Base-by-base conservation (phyloP, 2,797 vertebrate species). In the Coilia nasus region DNA sequence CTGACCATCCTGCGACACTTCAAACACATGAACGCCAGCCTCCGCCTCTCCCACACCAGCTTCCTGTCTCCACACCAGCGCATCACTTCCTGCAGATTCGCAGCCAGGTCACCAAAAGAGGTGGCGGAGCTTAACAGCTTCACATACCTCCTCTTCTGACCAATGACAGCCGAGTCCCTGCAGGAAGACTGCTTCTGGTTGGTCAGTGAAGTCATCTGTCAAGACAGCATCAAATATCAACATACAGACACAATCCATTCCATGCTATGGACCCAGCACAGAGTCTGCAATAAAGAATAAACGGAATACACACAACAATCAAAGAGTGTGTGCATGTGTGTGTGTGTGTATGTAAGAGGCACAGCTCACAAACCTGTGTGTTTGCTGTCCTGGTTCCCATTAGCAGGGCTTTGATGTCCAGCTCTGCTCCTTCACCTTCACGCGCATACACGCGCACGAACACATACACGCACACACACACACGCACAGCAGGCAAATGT, bases 1-100 rank as follows among this genome's bases (percentile, higher is more conserved):
- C 47, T 35, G 86, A 89, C 93, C 91, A 95, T 90, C 87, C 89
- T 91, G 6, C 84, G 83, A 78, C 94, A 95, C 89, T 91, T 94
- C 17, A 96, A 88, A 17, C 19, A 86, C 83, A 94, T 86, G 88
- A 93, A 93, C n/a, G 71, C 87, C 56, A 96, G 87, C 15, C 87
- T 84, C 3, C 86, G 31, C 60, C 82, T 92, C 28, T 93, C 91
- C 81, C 87, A 91, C 3, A 46, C 25, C 86, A 91, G 87, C 84
- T 84, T 92, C 64, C 88, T 88, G 4, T 88, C 88, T 83, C 82
- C 86, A 87, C 93, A 96, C 94, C 94, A 94, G 0, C 10, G 6
- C 47, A 94, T 91, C 82, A 93, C 91, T 84, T 93, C 86, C 44
- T 93, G 86, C 0, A 96, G 87, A 35, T 31, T 86, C 0, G 60